Base-by-base conservation (phyloP, 2,797 vertebrate species). In the Distichodus sexfasciatus region DNA sequence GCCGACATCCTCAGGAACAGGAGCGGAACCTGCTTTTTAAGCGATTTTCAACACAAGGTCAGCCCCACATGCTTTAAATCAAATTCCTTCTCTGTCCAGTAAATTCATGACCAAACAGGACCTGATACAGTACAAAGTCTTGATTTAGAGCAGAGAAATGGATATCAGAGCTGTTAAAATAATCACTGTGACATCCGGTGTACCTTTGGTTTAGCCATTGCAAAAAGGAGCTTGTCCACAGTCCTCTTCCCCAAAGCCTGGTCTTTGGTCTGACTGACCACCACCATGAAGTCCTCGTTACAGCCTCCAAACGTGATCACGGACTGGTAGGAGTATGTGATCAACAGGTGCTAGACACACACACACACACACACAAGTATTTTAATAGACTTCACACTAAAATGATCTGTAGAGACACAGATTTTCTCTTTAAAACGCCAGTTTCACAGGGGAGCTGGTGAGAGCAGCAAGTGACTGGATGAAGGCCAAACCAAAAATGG, bases 291-390 rank as follows among this genome's bases (percentile, higher is more conserved):
- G 76, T 98, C 94, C 12, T 98, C 94, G 47, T 89, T 89, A 82
- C 85, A 97, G 53, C 96, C 96, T 57, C 96, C 96, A 50, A 98
- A 98, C 15, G 95, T 98, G 71, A 94, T 88, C 81, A 98, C 91
- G 26, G 91, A 92, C 76, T 92, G 90, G 81, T 94, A 96, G 38
- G 92, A 75, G 75, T 95, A 91, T 0, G 91, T 91, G 77, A 90
- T 48, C 64, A 94, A 88, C 72, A 91, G 89, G 87, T 94, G 94
- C 96, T 98, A 43, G 8, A 60, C 58, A 76, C 43, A 75, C 72
- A 81, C 7, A 44, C 43, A 67, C 14, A 72, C 51, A 19, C 19
- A 74, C 66, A 54, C 4, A 29, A n/a, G n/a, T n/a, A n/a, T n/a
- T n/a, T 26, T 3, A 19, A 43, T 66, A 6, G 26, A 11, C 6